Evolutionary conservation across 2,888 invertebrate genomes (phyloP).

Genomic region (Mactromeris polynyma): DNA sequence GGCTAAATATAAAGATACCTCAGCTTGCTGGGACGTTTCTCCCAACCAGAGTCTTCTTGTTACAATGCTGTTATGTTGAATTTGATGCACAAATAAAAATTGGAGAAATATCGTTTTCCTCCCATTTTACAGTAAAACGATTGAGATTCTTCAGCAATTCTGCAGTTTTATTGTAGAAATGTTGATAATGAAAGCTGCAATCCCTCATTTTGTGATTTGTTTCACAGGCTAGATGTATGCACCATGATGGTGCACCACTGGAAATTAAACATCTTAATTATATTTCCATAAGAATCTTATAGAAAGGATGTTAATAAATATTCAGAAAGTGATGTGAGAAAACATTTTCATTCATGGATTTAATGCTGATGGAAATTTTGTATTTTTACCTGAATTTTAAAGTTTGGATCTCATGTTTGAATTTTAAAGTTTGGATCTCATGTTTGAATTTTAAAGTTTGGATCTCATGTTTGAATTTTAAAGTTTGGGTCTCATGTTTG

Average conservation of each 20-base stretch:
- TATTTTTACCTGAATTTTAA: too few relatives aligned
- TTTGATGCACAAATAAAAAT: background rate
- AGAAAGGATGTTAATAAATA: background rate
- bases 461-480: too few relatives aligned
- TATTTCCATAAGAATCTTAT: background rate
- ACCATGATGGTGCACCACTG: background rate
- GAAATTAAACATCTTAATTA: background rate
- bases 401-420: too few relatives aligned
- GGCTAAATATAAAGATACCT: background rate
- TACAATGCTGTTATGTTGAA: background rate
- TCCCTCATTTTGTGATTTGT: background rate
- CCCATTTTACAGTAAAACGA: background rate
- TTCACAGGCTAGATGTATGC: background rate
- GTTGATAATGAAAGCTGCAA: background rate
- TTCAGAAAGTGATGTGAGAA: too few relatives aligned
- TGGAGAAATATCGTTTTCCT: background rate
- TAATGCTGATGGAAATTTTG: too few relatives aligned
- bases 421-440: too few relatives aligned
- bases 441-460: too few relatives aligned
- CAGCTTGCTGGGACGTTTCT: background rate
- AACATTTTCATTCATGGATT: too few relatives aligned
- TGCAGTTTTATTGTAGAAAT: slow-evolving; percentile 9
- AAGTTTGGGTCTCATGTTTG: too few relatives aligned
- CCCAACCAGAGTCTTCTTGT: background rate
- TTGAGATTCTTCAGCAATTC: background rate